These are phyloP conservation scores for Tyto alba DNA, from an alignment of 2,113 vertebrate species.

Conservation along the genomic window DNA sequence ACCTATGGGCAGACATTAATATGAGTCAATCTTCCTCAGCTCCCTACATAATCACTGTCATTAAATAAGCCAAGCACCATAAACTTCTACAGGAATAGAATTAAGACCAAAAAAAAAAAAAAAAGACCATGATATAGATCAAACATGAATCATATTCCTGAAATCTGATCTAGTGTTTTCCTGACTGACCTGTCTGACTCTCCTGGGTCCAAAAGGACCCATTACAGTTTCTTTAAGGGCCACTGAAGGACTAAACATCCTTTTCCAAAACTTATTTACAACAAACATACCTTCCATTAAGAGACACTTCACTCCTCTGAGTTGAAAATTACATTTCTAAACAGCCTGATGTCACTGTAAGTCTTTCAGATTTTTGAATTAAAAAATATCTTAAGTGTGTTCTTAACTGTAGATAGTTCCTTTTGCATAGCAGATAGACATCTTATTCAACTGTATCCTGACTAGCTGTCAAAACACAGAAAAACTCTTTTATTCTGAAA, in stretches of 20 bases:
- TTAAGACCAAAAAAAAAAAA: not conserved
- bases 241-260: not conserved
- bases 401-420: not conserved
- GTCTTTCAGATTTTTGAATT: not conserved
- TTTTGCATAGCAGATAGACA: not conserved
- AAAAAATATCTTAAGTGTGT: not conserved
- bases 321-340: not conserved
- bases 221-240: not conserved
- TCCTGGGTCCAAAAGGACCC: not conserved
- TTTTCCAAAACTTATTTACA: not conserved
- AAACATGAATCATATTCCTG: not conserved
- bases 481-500: not conserved
- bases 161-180: not conserved
- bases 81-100: not conserved
- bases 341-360: not conserved
- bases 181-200: not conserved
- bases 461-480: not conserved
- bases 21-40: not conserved
- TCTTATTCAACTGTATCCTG: not conserved
- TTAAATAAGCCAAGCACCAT: not conserved
- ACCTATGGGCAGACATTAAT: not conserved
- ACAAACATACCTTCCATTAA: not conserved
- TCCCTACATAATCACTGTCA: not conserved
- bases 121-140: not conserved
- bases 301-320: not conserved